Evolutionary conservation across 1,140 invertebrate species (phyloP).

Genomic region (Drosophila nasuta): DNA sequence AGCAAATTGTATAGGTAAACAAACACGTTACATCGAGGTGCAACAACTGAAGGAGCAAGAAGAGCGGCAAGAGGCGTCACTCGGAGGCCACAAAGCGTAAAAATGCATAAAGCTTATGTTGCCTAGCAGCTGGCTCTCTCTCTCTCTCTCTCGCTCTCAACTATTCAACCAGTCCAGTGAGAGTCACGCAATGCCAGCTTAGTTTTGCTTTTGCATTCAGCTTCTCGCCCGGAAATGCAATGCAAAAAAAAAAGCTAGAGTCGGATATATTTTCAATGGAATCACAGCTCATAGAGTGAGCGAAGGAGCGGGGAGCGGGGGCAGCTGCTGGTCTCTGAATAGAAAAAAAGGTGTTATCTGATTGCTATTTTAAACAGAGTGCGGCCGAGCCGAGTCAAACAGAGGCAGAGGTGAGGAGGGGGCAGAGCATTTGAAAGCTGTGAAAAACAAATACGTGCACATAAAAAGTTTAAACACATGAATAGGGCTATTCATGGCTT

Average conservation of each 20-base stretch:
- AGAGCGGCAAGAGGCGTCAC: slow-evolving; percentile 11
- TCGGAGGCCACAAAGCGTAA: slow-evolving; percentile 70
- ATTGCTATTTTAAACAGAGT: slow-evolving; percentile 81
- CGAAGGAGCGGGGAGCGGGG: neutral
- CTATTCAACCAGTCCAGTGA: slow-evolving; percentile 42
- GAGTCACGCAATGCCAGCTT: slow-evolving; percentile 59
- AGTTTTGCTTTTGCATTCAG: slow-evolving; percentile 47
- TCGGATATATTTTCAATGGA: slow-evolving; percentile 69
- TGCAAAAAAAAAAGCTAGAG: slow-evolving; percentile 41
- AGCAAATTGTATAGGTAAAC: slow-evolving; percentile 71
- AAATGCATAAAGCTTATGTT: slow-evolving; percentile 73
- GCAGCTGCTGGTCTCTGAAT: slow-evolving; percentile 48
- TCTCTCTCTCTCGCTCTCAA: neutral
- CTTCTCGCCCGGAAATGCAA: neutral
- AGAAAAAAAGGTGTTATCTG: slow-evolving; percentile 74
- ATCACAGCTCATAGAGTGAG: slow-evolving; percentile 17
- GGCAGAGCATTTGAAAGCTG: slow-evolving; percentile 52
- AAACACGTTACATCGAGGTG: slow-evolving; percentile 39
- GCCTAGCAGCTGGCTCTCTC: slow-evolving; percentile 5
- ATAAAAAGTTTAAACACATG: slow-evolving; percentile 54
- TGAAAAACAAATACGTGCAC: slow-evolving; percentile 59
- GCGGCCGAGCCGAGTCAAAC: slow-evolving; percentile 1
- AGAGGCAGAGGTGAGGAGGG: slow-evolving; percentile 15
- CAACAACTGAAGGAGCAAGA: neutral
- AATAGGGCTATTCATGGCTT: slow-evolving; percentile 38